Evolutionary conservation across 2,888 invertebrate species (phyloP), one percentile per base, ranked within the genome.

Genomic region (Crioceris asparagi): DNA sequence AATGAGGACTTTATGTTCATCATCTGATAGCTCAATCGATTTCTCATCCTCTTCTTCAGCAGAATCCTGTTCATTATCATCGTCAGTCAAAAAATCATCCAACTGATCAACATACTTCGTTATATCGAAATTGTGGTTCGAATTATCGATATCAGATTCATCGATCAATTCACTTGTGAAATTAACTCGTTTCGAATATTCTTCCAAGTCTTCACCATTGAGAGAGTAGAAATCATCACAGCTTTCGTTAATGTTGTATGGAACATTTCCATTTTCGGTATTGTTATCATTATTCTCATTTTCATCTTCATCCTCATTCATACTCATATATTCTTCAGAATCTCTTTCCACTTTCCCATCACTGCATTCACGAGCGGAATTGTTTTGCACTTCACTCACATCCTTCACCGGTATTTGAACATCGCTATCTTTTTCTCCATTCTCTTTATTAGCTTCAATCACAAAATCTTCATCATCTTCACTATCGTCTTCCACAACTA

Each of bases 401-500:
- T 36, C 23, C 31, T 17, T 31, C 17, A 4, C 15, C n/a, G n/a
- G n/a, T n/a, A n/a, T n/a, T n/a, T n/a, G n/a, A n/a, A n/a, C n/a
- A n/a, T n/a, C n/a, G n/a, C n/a, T n/a, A n/a, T n/a, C n/a, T n/a
- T n/a, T n/a, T n/a, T n/a, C n/a, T n/a, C n/a, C n/a, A n/a, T 14
- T 32, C 35, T 21, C 29, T 39, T 39, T 21, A 17, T 23, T 17
- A 32, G 11, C 11, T 29, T 17, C 15, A 12, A 18, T 25, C n/a
- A 37, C 26, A n/a, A 38, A 29, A 12, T 40, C 36, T 11, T 39
- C 41, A 6, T 29, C 31, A 1, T 38, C 33, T 14, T 34, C 37
- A 12, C 27, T n/a, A 5, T 48, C 45, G 26, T 47, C 45, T 6
- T 43, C 43, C 7, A 44, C 15, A 41, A 41, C 39, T 43, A 53